These are phyloP conservation scores for Cephonodes hylas DNA, from an alignment of 2,888 invertebrate species.

Conservation along the genomic window DNA sequence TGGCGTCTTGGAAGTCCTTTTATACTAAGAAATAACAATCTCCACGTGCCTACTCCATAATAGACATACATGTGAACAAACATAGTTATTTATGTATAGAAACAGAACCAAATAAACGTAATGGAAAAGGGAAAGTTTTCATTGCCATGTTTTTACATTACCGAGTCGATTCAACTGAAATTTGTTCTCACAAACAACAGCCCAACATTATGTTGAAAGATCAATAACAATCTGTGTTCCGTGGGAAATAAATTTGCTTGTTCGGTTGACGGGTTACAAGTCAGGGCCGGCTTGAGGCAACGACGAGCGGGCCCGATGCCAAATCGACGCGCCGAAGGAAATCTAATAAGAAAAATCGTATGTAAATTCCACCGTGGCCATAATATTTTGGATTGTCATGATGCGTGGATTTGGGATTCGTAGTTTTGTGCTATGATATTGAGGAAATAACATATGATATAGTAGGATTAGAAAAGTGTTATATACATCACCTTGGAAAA, in stretches of 20 bases:
- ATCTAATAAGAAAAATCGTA: constrained; percentile 1
- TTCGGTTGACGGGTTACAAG: constrained; percentile 4
- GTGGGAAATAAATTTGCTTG: constrained; percentile 7
- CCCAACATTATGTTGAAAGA: background rate
- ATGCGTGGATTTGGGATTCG: background rate
- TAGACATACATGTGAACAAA: too few species aligned
- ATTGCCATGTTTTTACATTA: too few species aligned
- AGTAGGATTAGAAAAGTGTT: too few species aligned
- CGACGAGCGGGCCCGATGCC: background rate
- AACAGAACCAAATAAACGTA: too few species aligned
- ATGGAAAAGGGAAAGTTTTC: too few species aligned
- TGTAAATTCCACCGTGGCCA: background rate
- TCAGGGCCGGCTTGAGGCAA: background rate
- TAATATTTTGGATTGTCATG: background rate
- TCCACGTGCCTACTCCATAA: too few species aligned
- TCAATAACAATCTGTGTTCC: constrained; percentile 9
- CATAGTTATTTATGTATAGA: too few species aligned
- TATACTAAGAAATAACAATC: too few species aligned
- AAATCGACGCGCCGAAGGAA: constrained; percentile 3
- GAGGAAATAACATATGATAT: too few species aligned
- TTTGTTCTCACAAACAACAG: background rate
- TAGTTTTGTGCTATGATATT: background rate
- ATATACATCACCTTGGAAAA: too few species aligned
- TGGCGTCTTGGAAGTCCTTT: too few species aligned
- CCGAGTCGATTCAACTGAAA: background rate